These are phyloP conservation scores for Falco berigora DNA, from an alignment of 2,797 vertebrate species.

Conservation along the genomic window DNA sequence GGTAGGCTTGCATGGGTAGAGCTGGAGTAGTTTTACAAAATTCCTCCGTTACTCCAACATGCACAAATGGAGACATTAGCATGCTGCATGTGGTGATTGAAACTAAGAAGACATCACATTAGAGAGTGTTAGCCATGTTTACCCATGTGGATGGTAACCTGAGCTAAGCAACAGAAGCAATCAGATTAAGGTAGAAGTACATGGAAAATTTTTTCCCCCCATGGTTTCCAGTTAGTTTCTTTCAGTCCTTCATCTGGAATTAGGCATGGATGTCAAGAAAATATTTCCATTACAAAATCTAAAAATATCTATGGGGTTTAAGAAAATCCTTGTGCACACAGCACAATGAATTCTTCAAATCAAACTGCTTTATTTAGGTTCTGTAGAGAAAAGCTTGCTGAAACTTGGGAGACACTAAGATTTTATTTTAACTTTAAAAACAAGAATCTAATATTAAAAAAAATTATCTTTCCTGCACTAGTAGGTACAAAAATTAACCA, in stretches of 20 bases:
- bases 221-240: background rate
- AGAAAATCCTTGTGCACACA: background rate
- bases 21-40: background rate
- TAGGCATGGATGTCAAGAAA: background rate
- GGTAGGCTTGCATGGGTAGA: background rate
- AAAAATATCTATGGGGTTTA: background rate
- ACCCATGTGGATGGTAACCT: background rate
- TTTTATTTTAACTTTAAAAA: background rate
- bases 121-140: background rate
- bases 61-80: background rate
- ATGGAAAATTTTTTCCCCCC: background rate
- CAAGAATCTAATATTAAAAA: background rate
- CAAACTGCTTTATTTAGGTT: background rate
- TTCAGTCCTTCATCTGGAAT: background rate
- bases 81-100: accelerated
- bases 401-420: background rate
- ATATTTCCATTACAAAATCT: background rate
- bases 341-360: background rate
- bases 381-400: background rate
- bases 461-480: background rate
- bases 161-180: background rate
- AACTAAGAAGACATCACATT: background rate
- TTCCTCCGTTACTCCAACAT: accelerated
- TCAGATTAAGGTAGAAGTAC: background rate
- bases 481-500: background rate